Base-by-base conservation (phyloP, 37 sponge, comb jelly and placozoan genomes). In the Chondrosia reniformis region DNA sequence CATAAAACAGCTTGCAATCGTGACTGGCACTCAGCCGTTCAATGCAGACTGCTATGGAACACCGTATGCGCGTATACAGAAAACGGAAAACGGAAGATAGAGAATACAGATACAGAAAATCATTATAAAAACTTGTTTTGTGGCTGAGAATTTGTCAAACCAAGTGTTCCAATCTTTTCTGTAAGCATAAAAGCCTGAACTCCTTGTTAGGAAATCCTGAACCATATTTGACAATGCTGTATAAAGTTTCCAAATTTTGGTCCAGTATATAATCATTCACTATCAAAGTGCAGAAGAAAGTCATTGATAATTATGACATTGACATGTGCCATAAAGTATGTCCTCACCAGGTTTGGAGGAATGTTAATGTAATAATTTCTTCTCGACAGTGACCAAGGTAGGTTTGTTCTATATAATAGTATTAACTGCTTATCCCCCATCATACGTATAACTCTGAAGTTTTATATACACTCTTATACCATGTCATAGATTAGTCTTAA, bases 281-380 rank as follows among this genome's bases (percentile, higher is more conserved):
- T 95, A 95, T 86, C 84, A 89, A 40, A 86, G 80, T 37, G 62
- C 98, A 97, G 83, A 74, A 86, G 72, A 97, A 97, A 84, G 92
- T 97, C 67, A 97, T 86, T 45, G 67, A 86, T 64, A 97, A 97
- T 84, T 97, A 95, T 55, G 98, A 97, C n/a, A n/a, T n/a, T n/a
- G n/a, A n/a, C 72, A 81, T 83, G 15, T 97, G 98, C 95, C 98
- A 97, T 79, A 91, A 89, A 69, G 94, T n/a, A 97, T 77, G 94
- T 97, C 38, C 85, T 97, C 32, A 81, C 85, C 31, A 77, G 84
- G 42, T 97, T 94, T 81, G 98, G 98, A 32, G 74, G 75, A 41
- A 84, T 92, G 64, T 88, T 97, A 31, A 92, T 87, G 52, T 80
- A 83, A 80, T 36, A 90, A 93, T 45, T 94, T 97, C 81, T 84